Percentiles rank a stretch among this genome's conserved stretches.
phyloP scores from a whole-genome alignment of 2,888 invertebrate genomes.

The Pollenia griseotomentosa region DNA sequence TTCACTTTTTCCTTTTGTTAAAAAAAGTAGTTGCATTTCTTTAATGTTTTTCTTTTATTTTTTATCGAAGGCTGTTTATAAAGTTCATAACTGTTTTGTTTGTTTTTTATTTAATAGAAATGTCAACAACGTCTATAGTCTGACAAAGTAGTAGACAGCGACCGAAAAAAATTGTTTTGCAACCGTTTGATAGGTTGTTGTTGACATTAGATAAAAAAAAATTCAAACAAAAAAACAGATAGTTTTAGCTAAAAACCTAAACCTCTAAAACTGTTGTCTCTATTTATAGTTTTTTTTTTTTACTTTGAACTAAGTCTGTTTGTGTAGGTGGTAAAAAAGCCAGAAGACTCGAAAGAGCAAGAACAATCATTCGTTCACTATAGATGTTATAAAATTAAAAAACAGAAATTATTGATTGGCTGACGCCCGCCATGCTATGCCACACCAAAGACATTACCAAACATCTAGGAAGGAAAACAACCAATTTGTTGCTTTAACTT shows the following conservation, averaged over 20 bases:
- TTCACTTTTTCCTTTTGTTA: neutral
- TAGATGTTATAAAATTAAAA: slow-evolving; percentile 29
- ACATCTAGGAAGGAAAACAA: slow-evolving; percentile 45
- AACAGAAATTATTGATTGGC: slow-evolving; percentile 51
- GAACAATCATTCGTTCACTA: neutral
- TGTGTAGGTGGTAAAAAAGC: neutral
- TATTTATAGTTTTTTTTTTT: neutral
- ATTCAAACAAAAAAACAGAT: slow-evolving; percentile 9
- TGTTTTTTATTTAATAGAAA: slow-evolving; percentile 5
- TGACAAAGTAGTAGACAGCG: slow-evolving; percentile 54
- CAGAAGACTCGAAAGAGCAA: neutral
- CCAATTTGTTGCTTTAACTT: slow-evolving; percentile 65
- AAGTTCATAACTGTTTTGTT: slow-evolving; percentile 46
- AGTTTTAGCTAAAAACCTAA: neutral
- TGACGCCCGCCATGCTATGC: slow-evolving; percentile 62
- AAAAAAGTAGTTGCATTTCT: slow-evolving; percentile 2
- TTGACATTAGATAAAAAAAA: slow-evolving; percentile 60
- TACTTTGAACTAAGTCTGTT: slow-evolving; percentile 35
- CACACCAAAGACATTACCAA: slow-evolving; percentile 30
- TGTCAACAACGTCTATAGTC: slow-evolving; percentile 37
- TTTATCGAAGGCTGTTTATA: slow-evolving; percentile 36
- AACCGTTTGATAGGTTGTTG: slow-evolving; percentile 43
- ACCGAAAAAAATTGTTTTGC: slow-evolving; percentile 48
- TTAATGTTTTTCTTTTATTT: neutral
- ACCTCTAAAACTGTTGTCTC: slow-evolving; percentile 18